A percentile compares a stretch with the other conserved stretches of the same genome.
phyloP scores from a whole-genome alignment of 2,113 vertebrate genomes.

The Lophura nycthemera region DNA sequence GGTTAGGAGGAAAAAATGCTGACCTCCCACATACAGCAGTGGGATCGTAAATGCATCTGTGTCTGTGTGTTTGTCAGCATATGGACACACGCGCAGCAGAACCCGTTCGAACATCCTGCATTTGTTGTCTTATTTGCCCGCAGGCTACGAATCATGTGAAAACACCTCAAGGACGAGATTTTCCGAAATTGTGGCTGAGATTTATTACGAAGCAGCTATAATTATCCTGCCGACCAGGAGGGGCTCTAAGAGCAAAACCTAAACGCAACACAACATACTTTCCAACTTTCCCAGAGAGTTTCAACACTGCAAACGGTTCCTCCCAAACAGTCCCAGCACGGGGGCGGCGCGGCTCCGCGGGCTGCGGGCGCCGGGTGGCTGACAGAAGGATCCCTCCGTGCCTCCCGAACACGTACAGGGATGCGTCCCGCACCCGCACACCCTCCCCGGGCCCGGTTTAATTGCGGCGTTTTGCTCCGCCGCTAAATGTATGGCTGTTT shows the following conservation, averaged over 20 bases:
- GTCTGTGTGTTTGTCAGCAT: slow-evolving; percentile 1
- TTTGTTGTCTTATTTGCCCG: slow-evolving; percentile 33
- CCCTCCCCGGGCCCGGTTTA: background rate
- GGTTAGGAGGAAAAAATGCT: background rate
- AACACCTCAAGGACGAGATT: slow-evolving; percentile 13
- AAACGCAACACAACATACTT: background rate
- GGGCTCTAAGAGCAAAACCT: background rate
- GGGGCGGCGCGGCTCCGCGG: background rate
- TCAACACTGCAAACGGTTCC: slow-evolving; percentile 13
- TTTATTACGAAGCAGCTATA: slow-evolving; percentile 3
- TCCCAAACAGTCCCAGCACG: background rate
- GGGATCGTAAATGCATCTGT: background rate
- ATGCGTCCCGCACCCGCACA: background rate
- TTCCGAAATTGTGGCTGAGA: slow-evolving; percentile 13
- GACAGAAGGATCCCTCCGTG: background rate
- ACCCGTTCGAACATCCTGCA: slow-evolving; percentile 43
- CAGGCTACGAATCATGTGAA: slow-evolving; percentile 34
- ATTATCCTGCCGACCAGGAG: slow-evolving; percentile 12
- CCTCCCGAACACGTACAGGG: background rate
- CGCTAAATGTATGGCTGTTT: background rate
- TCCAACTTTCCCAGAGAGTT: slow-evolving; percentile 15
- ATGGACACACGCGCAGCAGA: background rate
- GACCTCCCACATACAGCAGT: background rate
- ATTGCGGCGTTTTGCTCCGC: background rate
- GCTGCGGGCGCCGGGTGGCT: background rate